These are phyloP conservation scores for Bufo bufo DNA, from an alignment of 2,113 vertebrate genomes.

Conservation along the genomic window DNA sequence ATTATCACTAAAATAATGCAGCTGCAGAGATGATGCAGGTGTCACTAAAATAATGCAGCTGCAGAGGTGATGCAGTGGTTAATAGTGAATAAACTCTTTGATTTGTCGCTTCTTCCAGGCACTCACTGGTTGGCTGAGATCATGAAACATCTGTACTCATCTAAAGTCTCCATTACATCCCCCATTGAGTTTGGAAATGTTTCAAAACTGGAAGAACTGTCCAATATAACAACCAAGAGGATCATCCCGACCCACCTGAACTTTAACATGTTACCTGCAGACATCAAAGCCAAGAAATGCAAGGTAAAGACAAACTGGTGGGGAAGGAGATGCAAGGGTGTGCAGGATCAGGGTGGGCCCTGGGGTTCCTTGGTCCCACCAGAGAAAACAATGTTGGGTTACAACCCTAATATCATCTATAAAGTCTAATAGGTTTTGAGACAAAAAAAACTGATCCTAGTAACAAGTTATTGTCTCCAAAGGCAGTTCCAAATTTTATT, in stretches of 20 bases:
- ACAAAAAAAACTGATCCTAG: too few species aligned
- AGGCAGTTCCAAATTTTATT: too few species aligned
- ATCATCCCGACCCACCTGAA: slow-evolving; percentile 74
- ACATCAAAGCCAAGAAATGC: slow-evolving; percentile 70
- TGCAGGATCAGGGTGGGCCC: too few species aligned
- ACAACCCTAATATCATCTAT: too few species aligned
- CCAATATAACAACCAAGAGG: slow-evolving; percentile 65
- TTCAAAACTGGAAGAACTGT: slow-evolving; percentile 71
- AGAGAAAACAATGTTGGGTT: too few species aligned
- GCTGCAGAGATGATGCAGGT: too few species aligned
- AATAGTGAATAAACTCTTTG: background rate
- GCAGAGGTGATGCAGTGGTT: too few species aligned
- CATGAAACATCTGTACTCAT: slow-evolving; percentile 67
- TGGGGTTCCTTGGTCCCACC: too few species aligned
- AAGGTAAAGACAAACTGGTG: slow-evolving; percentile 64
- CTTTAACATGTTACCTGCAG: slow-evolving; percentile 70
- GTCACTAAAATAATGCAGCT: too few species aligned
- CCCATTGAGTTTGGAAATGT: slow-evolving; percentile 74
- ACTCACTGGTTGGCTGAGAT: slow-evolving; percentile 77
- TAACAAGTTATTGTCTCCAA: too few species aligned
- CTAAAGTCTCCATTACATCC: slow-evolving; percentile 67
- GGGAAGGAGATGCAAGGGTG: background rate
- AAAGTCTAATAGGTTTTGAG: too few species aligned
- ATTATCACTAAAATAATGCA: too few species aligned
- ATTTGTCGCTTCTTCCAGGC: slow-evolving; percentile 60